These are phyloP conservation scores for Mormyrus iriodes DNA, from an alignment of 2,113 vertebrate genomes.

Conservation along the genomic window DNA sequence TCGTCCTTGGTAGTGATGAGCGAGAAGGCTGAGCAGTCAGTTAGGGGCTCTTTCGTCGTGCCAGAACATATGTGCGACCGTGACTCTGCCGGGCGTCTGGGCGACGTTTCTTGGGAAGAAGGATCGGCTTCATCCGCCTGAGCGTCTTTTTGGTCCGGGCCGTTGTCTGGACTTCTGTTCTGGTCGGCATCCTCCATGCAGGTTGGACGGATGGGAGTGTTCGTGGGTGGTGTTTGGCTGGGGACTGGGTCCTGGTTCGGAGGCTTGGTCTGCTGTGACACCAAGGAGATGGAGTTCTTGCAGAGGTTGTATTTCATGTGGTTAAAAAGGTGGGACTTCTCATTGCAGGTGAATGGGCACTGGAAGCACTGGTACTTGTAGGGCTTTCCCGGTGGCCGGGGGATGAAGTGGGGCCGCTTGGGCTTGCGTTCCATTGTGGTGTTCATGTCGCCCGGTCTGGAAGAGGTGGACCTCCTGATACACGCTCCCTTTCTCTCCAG, in stretches of 20 bases:
- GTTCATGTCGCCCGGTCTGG: slow-evolving; percentile 61
- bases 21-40: slow-evolving; percentile 73
- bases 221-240: background rate
- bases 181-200: background rate
- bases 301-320: slow-evolving; percentile 98
- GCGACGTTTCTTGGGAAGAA: slow-evolving; percentile 44
- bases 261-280: slow-evolving; percentile 71
- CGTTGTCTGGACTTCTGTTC: background rate
- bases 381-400: slow-evolving; percentile 88
- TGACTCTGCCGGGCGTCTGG: slow-evolving; percentile 41
- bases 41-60: slow-evolving; percentile 25
- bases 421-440: slow-evolving; percentile 82
- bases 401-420: slow-evolving; percentile 96
- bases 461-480: background rate
- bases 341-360: slow-evolving; percentile 96
- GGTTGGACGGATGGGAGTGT: slow-evolving; percentile 21
- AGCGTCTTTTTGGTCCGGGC: background rate
- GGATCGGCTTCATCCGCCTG: background rate
- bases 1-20: slow-evolving; percentile 51
- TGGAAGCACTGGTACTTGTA: slow-evolving; percentile 99
- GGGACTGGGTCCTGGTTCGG: slow-evolving; percentile 32
- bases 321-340: slow-evolving; percentile 97
- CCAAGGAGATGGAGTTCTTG: slow-evolving; percentile 90
- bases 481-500: background rate
- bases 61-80: background rate